Conservation (phyloP, 2,797 vertebrate species). For the Myotis findleyi region DNA sequence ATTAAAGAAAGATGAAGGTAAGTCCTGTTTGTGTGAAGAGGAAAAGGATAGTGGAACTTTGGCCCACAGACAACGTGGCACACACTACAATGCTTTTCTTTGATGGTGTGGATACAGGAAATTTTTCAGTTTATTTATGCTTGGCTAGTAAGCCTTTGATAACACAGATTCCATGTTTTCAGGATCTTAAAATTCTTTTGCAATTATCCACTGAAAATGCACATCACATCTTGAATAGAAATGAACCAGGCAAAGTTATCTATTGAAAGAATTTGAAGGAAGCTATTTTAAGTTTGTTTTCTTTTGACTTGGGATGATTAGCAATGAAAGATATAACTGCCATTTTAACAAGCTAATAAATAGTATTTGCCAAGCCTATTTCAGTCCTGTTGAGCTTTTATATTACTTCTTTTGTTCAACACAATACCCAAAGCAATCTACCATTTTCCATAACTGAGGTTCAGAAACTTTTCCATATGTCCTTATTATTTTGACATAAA, state of each 20-base stretch:
- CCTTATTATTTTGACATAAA: constrained; percentile 5
- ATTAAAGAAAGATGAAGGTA: constrained; percentile 79
- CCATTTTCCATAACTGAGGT: background rate
- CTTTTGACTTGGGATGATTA: background rate
- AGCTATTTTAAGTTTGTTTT: constrained; percentile 19
- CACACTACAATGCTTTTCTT: constrained; percentile 69
- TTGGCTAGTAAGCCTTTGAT: background rate
- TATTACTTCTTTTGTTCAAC: background rate
- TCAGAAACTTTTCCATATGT: background rate
- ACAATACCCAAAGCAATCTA: background rate
- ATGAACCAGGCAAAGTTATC: background rate
- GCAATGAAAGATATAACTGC: background rate
- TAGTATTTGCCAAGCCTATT: background rate
- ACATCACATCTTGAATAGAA: constrained; percentile 15
- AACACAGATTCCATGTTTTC: background rate
- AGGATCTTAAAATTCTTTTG: background rate
- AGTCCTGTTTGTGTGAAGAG: constrained; percentile 55
- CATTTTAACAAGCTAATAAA: background rate
- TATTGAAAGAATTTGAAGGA: constrained; percentile 18
- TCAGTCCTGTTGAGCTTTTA: background rate
- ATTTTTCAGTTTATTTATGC: background rate
- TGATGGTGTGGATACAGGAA: constrained; percentile 62
- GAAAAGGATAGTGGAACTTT: constrained; percentile 74
- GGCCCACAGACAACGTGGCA: constrained; percentile 57
- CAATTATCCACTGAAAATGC: background rate